Base-by-base conservation (phyloP, 2,113 vertebrate species). In the Dissostichus mawsoni region DNA sequence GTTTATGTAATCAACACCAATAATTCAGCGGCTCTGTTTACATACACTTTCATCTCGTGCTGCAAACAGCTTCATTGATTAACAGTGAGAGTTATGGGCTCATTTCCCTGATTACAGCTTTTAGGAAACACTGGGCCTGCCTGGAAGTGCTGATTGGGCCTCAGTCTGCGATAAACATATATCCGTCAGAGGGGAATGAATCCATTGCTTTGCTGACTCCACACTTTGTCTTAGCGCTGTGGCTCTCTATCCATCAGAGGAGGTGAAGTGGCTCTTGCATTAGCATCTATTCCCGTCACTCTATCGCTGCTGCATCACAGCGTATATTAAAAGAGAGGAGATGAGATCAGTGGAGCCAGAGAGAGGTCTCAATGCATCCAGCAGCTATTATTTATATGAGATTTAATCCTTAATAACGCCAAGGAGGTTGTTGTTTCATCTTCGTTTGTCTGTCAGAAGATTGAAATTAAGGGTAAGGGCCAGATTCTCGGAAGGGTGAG, bases 71-170 rank as follows among this genome's bases (percentile, higher is more conserved):
- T 83, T 71, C 92, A 94, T 90, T 93, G 90, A 94, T 95, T 93
- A 93, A 83, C 70, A 83, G 86, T 45, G 86, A 92, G 94, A 95
- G 94, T 95, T 94, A 96, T 94, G 91, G 93, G 79, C 93, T 95
- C 92, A 96, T 96, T 96, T 96, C 92, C 94, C 93, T 96, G 96
- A 96, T 97, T 96, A 96, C 95, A 93, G 94, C 92, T 92, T 95
- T 92, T 92, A 93, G 91, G 92, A 94, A 95, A 96, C 92, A 93
- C 92, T 90, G 88, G 91, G 36, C 74, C 87, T 82, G 91, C 83
- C 88, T 71, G 90, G 92, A 95, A 94, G 89, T 94, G 94, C 94
- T 95, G 95, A 96, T 95, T 89, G 93, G 90, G 81, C 83, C 85
- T 87, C 89, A 0, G 80, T 68, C 82, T 3, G 78, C 76, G 78